phyloP scores from a whole-genome alignment of 2,888 invertebrate genomes.

The Chloroclystis v-ata region DNA sequence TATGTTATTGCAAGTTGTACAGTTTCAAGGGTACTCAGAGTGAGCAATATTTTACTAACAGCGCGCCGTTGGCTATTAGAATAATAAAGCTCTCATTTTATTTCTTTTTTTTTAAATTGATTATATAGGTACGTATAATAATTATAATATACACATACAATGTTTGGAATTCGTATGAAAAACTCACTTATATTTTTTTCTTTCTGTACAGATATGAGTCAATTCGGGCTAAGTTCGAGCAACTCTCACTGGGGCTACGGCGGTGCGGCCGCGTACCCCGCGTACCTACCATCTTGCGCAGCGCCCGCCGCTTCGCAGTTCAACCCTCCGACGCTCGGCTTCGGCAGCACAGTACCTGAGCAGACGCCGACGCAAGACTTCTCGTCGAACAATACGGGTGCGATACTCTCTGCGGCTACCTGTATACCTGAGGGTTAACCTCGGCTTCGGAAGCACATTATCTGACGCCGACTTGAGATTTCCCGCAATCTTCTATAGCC shows the following conservation, averaged over 20 bases:
- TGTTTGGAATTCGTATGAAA: too few relatives aligned
- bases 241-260: conserved; percentile 94
- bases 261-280: conserved; percentile 90
- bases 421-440: too few relatives aligned
- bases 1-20: not conserved
- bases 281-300: conserved; percentile 89
- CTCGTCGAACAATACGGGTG: conserved; percentile 77
- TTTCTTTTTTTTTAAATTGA: too few relatives aligned
- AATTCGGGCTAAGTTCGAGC: conserved; percentile 89
- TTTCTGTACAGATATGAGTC: conserved; percentile 85
- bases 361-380: conserved; percentile 80
- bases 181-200: too few relatives aligned
- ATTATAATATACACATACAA: too few relatives aligned
- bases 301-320: conserved; percentile 84
- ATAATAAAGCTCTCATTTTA: too few relatives aligned
- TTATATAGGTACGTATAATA: too few relatives aligned
- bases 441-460: too few relatives aligned
- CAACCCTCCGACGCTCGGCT: conserved; percentile 85
- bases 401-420: not conserved
- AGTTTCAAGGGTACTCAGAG: not conserved
- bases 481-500: too few relatives aligned
- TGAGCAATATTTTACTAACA: not conserved
- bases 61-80: too few relatives aligned
- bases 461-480: too few relatives aligned
- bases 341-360: conserved; percentile 83